A percentile compares a stretch with the other conserved stretches of the same genome.
These are phyloP conservation scores for Scaptodrosophila lebanonensis DNA, from an alignment of 1,140 invertebrate species.

Conservation along the genomic window DNA sequence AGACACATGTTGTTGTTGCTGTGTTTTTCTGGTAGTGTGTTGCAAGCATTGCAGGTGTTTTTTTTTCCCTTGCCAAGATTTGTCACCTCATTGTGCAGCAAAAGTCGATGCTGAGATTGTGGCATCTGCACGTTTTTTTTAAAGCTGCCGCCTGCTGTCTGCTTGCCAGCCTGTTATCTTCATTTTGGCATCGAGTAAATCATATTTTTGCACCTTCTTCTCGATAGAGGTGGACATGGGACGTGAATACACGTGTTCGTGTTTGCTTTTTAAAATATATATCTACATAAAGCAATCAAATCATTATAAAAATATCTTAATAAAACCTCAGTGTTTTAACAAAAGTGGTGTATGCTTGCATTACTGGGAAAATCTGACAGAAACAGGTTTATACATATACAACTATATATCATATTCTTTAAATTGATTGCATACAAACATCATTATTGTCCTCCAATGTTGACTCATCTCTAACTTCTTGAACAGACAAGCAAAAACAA, in stretches of 20 bases:
- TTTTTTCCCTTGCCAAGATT: slow-evolving; percentile 36
- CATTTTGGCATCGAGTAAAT: slow-evolving; percentile 53
- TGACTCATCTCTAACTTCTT: too few species aligned
- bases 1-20: slow-evolving; percentile 27
- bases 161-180: slow-evolving; percentile 41
- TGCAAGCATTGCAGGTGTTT: slow-evolving; percentile 45
- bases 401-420: too few species aligned
- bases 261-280: background rate
- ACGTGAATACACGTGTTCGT: background rate
- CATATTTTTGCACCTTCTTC: slow-evolving; percentile 52
- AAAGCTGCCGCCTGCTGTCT: slow-evolving; percentile 10
- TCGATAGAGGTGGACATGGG: slow-evolving; percentile 8
- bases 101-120: slow-evolving; percentile 7
- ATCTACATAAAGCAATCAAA: too few species aligned
- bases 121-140: slow-evolving; percentile 7
- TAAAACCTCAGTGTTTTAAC: too few species aligned
- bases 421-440: too few species aligned
- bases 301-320: too few species aligned
- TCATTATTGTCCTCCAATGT: too few species aligned
- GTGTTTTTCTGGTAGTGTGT: slow-evolving; percentile 20
- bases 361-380: too few species aligned
- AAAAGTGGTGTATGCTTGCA: too few species aligned
- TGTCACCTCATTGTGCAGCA: slow-evolving; percentile 40
- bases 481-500: too few species aligned
- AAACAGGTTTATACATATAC: too few species aligned